Evolutionary conservation across 2,888 invertebrate genomes (phyloP).

Genomic region (Yponomeuta plumbellus): DNA sequence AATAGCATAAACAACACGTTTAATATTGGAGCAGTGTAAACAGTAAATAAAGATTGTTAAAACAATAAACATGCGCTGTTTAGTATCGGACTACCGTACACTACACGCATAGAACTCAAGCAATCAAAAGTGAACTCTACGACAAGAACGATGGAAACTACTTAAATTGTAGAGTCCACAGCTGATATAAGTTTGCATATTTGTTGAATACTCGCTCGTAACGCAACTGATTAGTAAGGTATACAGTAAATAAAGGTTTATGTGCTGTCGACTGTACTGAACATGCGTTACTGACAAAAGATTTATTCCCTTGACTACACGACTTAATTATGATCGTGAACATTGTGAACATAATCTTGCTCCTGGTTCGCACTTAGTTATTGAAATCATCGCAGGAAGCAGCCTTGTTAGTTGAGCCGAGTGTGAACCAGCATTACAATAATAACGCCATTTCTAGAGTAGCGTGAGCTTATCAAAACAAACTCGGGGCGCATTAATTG

Average conservation of each 20-base stretch:
- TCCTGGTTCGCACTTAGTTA: too few species aligned
- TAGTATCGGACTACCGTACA: conserved; percentile 30
- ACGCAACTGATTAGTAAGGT: too few species aligned
- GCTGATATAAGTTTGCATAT: too few species aligned
- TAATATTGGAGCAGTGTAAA: conserved; percentile 8
- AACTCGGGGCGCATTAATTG: conserved; percentile 32
- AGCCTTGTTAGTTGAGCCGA: too few species aligned
- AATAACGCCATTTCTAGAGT: conserved; percentile 31
- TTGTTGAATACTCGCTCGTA: neutral
- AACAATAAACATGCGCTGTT: conserved; percentile 40
- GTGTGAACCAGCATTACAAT: conserved; percentile 20
- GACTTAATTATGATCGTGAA: conserved; percentile 46
- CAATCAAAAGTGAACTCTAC: too few species aligned
- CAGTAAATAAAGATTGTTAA: conserved; percentile 13
- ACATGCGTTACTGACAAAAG: conserved; percentile 5
- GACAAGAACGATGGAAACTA: too few species aligned
- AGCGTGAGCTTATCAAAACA: conserved; percentile 32
- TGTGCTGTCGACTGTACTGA: too few species aligned
- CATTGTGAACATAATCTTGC: conserved; percentile 28
- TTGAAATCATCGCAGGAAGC: too few species aligned
- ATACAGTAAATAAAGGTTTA: too few species aligned
- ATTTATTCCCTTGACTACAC: conserved; percentile 10
- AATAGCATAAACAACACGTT: conserved; percentile 7
- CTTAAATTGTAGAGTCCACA: too few species aligned
- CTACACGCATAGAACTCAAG: neutral